Conservation (phyloP, 2,113 vertebrate species). For the Tautogolabrus adspersus region DNA sequence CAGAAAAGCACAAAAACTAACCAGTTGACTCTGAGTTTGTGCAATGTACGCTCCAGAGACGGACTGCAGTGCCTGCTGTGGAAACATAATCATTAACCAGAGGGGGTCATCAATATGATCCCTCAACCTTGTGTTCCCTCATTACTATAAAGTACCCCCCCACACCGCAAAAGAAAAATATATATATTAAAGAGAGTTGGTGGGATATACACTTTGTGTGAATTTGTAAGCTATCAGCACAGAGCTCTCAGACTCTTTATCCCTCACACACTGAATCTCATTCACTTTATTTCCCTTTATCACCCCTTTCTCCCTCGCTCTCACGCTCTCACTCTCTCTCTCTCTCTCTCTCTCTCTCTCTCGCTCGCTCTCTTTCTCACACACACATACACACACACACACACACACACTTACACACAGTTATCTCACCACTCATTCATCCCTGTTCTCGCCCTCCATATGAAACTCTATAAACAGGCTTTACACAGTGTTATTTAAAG, state of each 20-base stretch:
- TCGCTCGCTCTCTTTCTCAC: too few species aligned
- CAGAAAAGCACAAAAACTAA: too few species aligned
- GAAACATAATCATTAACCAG: too few species aligned
- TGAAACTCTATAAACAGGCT: slow-evolving; percentile 6
- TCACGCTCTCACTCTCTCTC: background rate
- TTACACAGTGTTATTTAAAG: slow-evolving; percentile 3
- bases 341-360: background rate
- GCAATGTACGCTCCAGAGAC: too few species aligned
- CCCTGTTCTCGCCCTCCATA: background rate
- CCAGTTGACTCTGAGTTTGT: too few species aligned
- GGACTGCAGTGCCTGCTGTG: too few species aligned
- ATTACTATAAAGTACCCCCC: too few species aligned
- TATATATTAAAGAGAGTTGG: background rate
- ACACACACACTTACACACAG: background rate
- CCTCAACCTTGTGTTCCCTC: too few species aligned
- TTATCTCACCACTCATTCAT: background rate
- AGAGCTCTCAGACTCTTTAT: slow-evolving; percentile 10
- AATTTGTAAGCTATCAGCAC: background rate
- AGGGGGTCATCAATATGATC: too few species aligned
- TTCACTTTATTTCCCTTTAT: slow-evolving; percentile 1
- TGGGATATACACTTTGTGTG: too few species aligned
- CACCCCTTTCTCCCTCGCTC: background rate
- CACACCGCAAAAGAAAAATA: too few species aligned
- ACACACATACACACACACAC: slow-evolving; percentile 7
- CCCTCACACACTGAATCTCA: slow-evolving; percentile 18